Base-by-base conservation (phyloP, 2,113 vertebrate species). In the Malaclemys terrapin region DNA sequence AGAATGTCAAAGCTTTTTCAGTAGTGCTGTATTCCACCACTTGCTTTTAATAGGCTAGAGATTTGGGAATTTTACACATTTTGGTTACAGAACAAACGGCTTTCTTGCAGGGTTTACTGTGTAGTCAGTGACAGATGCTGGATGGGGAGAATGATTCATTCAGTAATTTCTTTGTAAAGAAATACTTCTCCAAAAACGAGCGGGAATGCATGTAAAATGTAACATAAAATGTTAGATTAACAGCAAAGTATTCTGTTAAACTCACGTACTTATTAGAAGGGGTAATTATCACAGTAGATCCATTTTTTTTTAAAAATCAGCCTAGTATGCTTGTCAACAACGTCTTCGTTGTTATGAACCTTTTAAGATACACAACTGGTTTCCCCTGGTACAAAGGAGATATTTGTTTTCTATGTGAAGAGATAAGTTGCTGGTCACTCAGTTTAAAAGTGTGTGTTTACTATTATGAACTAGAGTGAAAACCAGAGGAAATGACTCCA, bases 361-460 rank as follows among this genome's bases (percentile, higher is more conserved):
- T 22, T 90, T 91, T 85, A 53, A 1, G 86, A 75, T 9, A n/a
- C 45, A 42, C 45, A 88, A 81, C 47, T 84, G 57, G 35, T 10
- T 82, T 95, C 56, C 38, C 16, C 29, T 89, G 35, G 5, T 4
- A 97, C 89, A 95, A 93, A 94, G 83, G 31, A 94, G 84, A n/a
- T 79, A 65, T 94, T 95, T 96, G 95, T 94, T 89, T 93, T 84
- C 80, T 7, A 5, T 53, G 59, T 93, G 89, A 96, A 96, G 80
- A 96, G 24, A 78, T 12, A 27, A 42, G 75, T 78, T 47, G 42
- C 75, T 47, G 38, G 4, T 47, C 93, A 94, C 56, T 82, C 89
- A 91, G 54, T 95, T 96, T 95, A 88, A 95, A 97, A 91, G 83
- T 53, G 53, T 3, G 1, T 93, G 52, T 91, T 95, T 95, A 91